phyloP scores from a whole-genome alignment of 2,113 vertebrate species.

The Fregetta grallaria region DNA sequence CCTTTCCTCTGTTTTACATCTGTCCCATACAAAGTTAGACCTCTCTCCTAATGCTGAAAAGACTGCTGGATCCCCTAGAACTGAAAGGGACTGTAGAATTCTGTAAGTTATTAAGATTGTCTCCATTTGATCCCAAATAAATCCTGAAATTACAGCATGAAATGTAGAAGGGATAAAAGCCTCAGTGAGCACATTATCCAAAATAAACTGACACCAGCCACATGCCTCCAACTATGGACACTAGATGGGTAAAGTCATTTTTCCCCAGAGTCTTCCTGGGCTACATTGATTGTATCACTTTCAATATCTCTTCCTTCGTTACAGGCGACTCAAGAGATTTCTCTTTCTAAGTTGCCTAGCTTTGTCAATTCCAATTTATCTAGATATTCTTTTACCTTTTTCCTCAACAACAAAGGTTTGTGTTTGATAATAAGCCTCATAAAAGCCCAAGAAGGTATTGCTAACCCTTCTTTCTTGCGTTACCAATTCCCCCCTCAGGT shows the following conservation, averaged over 20 bases:
- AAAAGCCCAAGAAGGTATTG: slow-evolving; percentile 41
- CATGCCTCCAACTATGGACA: background rate
- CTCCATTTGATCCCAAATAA: background rate
- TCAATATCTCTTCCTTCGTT: slow-evolving; percentile 75
- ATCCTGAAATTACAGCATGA: background rate
- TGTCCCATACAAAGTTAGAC: background rate
- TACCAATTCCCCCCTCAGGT: background rate
- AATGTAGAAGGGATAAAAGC: background rate
- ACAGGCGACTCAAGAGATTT: slow-evolving; percentile 63
- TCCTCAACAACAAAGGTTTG: slow-evolving; percentile 63
- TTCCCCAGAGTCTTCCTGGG: slow-evolving; percentile 25
- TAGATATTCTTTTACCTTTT: slow-evolving; percentile 72
- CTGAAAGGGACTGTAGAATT: background rate
- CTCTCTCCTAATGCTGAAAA: background rate
- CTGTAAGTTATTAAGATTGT: background rate
- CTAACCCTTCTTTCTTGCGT: slow-evolving; percentile 19
- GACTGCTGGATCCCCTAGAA: background rate
- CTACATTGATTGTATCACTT: slow-evolving; percentile 70
- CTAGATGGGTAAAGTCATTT: slow-evolving; percentile 65
- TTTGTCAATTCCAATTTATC: slow-evolving; percentile 80
- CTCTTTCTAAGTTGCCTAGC: slow-evolving; percentile 64
- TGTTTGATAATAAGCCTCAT: slow-evolving; percentile 46
- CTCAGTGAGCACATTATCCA: background rate
- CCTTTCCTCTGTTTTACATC: background rate
- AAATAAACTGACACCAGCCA: slow-evolving; percentile 13